Evolutionary conservation across 2,113 vertebrate species (phyloP).

Genomic region (Capreolus pygargus): DNA sequence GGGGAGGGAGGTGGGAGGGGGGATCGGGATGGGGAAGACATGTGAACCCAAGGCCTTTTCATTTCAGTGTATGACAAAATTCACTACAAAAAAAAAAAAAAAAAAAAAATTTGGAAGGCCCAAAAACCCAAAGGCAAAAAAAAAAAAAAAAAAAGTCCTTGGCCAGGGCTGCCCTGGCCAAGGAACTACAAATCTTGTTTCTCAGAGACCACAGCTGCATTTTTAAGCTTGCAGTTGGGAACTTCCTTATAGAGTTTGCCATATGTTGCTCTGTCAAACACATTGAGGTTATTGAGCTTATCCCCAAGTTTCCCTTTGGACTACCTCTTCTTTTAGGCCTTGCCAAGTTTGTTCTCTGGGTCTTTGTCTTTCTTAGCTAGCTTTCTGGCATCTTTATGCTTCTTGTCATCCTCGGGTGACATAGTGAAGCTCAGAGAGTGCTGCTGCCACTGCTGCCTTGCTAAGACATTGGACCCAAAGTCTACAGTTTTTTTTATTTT

Average conservation of each 20-base stretch:
- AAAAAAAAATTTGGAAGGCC: no score
- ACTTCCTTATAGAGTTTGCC: conserved; percentile 91
- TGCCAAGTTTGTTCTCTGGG: conserved; percentile 91
- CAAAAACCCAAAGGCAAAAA: no score
- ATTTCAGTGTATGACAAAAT: no score
- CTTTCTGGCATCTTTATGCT: conserved; percentile 91
- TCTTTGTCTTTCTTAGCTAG: conserved; percentile 91
- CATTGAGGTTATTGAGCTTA: conserved; percentile 91
- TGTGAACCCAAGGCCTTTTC: no score
- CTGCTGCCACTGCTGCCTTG: not conserved
- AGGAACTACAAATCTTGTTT: conserved; percentile 90
- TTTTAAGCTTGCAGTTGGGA: conserved; percentile 92
- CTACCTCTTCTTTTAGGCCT: conserved; percentile 95
- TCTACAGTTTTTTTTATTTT: not conserved
- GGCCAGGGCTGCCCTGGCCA: conserved; percentile 78
- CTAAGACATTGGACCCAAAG: not conserved
- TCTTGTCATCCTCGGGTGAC: conserved; percentile 90
- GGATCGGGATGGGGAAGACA: no score
- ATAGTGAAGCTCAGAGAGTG: accelerated
- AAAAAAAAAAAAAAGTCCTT: no score
- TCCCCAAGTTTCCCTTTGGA: conserved; percentile 92
- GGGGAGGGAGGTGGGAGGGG: no score
- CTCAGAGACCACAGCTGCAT: conserved; percentile 89
- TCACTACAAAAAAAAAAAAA: no score
- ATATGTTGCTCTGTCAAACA: conserved; percentile 91